Conservation (phyloP, 92 coral and sea anemone genomes). For the Epizoanthus rinbou region DNA sequence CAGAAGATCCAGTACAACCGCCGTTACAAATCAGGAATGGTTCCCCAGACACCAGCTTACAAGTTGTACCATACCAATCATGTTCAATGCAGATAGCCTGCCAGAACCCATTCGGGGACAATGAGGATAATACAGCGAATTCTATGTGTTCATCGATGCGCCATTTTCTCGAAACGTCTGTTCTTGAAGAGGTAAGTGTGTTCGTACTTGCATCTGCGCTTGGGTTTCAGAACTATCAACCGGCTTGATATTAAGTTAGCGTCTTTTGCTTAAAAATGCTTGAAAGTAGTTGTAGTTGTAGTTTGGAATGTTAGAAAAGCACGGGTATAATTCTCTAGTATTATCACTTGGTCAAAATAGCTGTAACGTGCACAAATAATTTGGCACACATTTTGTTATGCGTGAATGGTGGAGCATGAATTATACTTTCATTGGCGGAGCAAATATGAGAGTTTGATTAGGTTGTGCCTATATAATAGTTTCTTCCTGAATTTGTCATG, state of each 20-base stretch:
- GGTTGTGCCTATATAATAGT: no score
- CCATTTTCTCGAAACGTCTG: constrained; percentile 15
- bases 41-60: constrained; percentile 3
- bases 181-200: constrained; percentile 28
- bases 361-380: no score
- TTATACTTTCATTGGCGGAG: no score
- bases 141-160: constrained; percentile 1
- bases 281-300: no score
- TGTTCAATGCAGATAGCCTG: constrained; percentile 4
- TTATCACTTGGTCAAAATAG: no score
- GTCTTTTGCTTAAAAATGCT: no score
- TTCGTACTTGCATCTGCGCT: neutral
- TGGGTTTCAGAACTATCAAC: neutral
- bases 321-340: no score
- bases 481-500: no score
- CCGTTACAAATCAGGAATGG: constrained; percentile 8
- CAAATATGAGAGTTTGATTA: no score
- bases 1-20: constrained; percentile 2
- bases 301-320: no score
- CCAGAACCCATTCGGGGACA: constrained; percentile 6
- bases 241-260: neutral
- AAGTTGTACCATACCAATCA: constrained; percentile 37
- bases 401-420: no score
- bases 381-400: no score
- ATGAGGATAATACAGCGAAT: neutral